phyloP scores from a whole-genome alignment of 2,797 vertebrate species.

The Xenopus petersii region DNA sequence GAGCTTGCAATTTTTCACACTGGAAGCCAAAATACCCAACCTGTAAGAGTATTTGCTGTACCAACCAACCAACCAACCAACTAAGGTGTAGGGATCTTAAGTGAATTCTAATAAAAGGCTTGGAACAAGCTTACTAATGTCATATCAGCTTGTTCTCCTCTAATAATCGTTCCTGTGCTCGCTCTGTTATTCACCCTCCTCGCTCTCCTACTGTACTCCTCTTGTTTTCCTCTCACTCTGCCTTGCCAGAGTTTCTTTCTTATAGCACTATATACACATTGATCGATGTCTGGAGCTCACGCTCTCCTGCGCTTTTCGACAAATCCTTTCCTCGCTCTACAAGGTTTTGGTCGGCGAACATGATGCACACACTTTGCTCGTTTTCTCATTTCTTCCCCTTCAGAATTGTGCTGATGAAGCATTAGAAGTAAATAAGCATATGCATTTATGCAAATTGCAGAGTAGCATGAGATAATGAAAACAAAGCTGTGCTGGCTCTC shows the following conservation, averaged over 20 bases:
- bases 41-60: neutral
- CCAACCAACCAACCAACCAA: neutral
- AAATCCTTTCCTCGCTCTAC: conserved; percentile 23
- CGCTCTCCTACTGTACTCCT: conserved; percentile 21
- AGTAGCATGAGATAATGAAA: conserved; percentile 75
- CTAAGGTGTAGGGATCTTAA: conserved; percentile 16
- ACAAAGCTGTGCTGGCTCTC: conserved; percentile 75
- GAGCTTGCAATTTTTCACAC: neutral
- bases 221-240: conserved; percentile 27
- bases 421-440: conserved; percentile 69
- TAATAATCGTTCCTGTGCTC: conserved; percentile 10
- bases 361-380: conserved; percentile 25
- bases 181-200: conserved; percentile 32
- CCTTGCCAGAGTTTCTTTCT: conserved; percentile 26
- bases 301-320: conserved; percentile 33
- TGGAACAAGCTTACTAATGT: neutral
- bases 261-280: conserved; percentile 45
- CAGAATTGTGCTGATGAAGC: conserved; percentile 48
- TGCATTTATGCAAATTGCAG: conserved; percentile 75
- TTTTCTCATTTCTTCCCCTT: conserved; percentile 31
- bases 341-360: conserved; percentile 37
- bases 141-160: neutral
- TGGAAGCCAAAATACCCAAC: too few species aligned
- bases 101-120: neutral
- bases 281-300: conserved; percentile 46